phyloP scores from a whole-genome alignment of 2,888 invertebrate species.

The Trachelus iudaicus region DNA sequence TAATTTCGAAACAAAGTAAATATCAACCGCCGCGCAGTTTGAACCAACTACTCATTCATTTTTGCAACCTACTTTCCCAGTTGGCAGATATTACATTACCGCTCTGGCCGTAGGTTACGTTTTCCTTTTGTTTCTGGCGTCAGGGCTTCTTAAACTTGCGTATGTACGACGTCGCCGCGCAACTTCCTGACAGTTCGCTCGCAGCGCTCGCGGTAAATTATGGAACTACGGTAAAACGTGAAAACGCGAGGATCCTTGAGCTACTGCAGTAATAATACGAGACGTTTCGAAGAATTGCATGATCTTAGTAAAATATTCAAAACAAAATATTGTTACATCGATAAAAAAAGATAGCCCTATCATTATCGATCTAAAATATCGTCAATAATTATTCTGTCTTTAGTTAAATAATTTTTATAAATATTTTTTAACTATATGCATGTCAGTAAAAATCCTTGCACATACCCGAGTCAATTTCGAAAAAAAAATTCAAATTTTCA shows the following conservation, averaged over 20 bases:
- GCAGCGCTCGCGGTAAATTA: neutral
- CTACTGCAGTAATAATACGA: no score
- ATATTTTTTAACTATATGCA: no score
- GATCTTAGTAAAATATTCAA: no score
- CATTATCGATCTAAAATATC: no score
- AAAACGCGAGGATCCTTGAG: neutral
- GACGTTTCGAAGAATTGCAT: no score
- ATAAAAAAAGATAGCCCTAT: no score
- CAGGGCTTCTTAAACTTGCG: neutral
- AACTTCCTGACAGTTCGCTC: neutral
- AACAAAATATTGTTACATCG: no score
- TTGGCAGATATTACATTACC: slow-evolving; percentile 2
- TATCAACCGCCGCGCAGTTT: neutral
- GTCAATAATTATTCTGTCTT: no score
- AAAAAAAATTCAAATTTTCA: no score
- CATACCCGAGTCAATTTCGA: no score
- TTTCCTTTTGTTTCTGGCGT: neutral
- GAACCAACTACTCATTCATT: neutral
- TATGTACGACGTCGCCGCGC: neutral
- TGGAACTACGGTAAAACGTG: neutral
- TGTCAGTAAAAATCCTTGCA: no score
- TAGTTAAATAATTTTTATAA: no score
- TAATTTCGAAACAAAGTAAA: neutral
- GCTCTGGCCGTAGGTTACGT: neutral
- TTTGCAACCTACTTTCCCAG: neutral